A percentile compares a stretch with the other conserved stretches of the same genome.
These are phyloP conservation scores for Zaprionus capensis DNA, from an alignment of 1,140 invertebrate species.

Conservation along the genomic window DNA sequence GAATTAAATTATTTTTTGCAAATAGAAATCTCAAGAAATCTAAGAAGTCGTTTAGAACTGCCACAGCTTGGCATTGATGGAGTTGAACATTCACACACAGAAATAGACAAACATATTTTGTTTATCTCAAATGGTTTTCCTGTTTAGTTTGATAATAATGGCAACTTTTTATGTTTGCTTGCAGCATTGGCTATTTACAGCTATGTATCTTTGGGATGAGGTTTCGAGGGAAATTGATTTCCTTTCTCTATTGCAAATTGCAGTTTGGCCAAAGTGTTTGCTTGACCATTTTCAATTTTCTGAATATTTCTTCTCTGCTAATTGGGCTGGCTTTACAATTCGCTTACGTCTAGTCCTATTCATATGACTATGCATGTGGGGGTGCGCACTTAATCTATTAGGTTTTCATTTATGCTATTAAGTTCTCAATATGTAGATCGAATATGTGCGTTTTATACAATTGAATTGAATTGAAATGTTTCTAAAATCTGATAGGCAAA, in stretches of 20 bases:
- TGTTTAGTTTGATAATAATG: slow-evolving; percentile 20
- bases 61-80: slow-evolving; percentile 52
- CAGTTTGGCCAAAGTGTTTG: slow-evolving; percentile 1
- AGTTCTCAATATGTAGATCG: slow-evolving; percentile 37
- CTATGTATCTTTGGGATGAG: slow-evolving; percentile 1
- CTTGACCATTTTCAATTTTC: slow-evolving; percentile 2
- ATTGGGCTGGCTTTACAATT: slow-evolving; percentile 30
- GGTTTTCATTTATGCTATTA: slow-evolving; percentile 27
- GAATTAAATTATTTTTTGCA: too few relatives aligned
- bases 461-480: slow-evolving; percentile 58
- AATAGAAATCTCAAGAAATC: too few relatives aligned
- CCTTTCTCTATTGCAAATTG: slow-evolving; percentile 9
- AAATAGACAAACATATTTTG: slow-evolving; percentile 17
- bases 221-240: background rate
- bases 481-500: slow-evolving; percentile 63
- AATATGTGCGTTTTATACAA: slow-evolving; percentile 64
- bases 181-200: slow-evolving; percentile 56
- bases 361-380: slow-evolving; percentile 27
- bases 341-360: slow-evolving; percentile 32
- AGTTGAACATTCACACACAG: slow-evolving; percentile 16
- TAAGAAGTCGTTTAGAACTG: background rate
- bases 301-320: background rate
- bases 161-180: slow-evolving; percentile 10
- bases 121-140: slow-evolving; percentile 17
- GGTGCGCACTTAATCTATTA: slow-evolving; percentile 35